Base-by-base conservation (phyloP, 2,113 vertebrate genomes). In the Pachycephala philippinensis region DNA sequence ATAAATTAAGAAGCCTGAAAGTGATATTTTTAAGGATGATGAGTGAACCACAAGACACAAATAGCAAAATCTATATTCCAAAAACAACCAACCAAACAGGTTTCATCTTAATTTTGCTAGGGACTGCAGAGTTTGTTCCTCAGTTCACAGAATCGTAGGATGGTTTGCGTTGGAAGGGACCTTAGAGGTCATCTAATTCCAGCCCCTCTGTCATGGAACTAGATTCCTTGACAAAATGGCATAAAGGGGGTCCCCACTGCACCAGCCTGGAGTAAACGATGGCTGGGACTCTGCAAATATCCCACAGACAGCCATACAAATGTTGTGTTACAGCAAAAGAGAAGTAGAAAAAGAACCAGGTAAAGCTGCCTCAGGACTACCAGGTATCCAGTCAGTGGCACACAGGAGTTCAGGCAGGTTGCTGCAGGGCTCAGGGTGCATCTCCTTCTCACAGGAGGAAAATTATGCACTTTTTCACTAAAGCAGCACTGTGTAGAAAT, bases 381-480 rank as follows among this genome's bases (percentile, higher is more conserved):
- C 64, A 54, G 42, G 28, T 59, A 74, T n/a, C 47, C 30, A 8
- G 31, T 1, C 35, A 50, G 56, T 2, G 31, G 66, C 60, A 39
- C n/a, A 6, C 8, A 21, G 31, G 21, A 3, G 0, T n/a, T 54
- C 2, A 20, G 52, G 15, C 49, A 40, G 64, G 40, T 31, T 28
- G 26, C 31, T 45, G 44, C 49, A 16, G 39, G 19, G 33, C 60
- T 70, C 49, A 15, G 47, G 35, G 15, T n/a, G 20, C 65, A 37
- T 14, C 42, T 61, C 31, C 44, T 70, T 21, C n/a, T 69, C 65
- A n/a, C 37, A 72, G 17, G 31, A 57, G 64, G 50, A 84, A 81
- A 85, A 56, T 26, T 2, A 9, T 4, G 26, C 11, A 28, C 10
- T 7, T 80, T 91, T 74, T 27, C 74, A 53, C 15, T 42, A 50